Evolutionary conservation across 2,113 vertebrate species (phyloP), one percentile per base, ranked within the genome.

Genomic region (Etia nguti): DNA sequence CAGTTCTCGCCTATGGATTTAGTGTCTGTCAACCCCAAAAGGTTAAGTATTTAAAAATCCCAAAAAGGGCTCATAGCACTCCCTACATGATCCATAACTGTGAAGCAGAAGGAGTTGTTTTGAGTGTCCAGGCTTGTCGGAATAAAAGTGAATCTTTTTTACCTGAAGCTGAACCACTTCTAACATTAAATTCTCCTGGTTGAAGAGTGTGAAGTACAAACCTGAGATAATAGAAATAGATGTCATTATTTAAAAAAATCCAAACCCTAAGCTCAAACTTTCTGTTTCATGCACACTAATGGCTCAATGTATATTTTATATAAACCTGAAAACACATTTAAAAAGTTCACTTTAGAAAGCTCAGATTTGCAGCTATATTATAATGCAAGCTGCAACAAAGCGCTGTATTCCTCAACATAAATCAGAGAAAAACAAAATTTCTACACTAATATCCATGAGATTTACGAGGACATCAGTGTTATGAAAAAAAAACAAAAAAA

Each of bases 391-490:
- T 70, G 13, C 46, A 48, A 48, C 41, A 70, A 24, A 24, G 1
- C n/a, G 16, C 38, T 6, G 9, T 15, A 0, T 0, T 0, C 31
- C 38, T n/a, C 12, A 41, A 70, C 4, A 24, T 22, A 70, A 70
- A 43, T 38, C 65, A 70, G 10, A 16, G 5, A 24, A 43, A 24
- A 43, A 0, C 34, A 70, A 12, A 3, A 43, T 43, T 24, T 70
- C 9, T 70, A 36, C 43, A 26, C 4, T 43, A 4, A 43, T 43
- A 70, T 70, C n/a, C 2, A 15, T 24, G 20, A 43, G 65, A 24
- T 43, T 70, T 2, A 4, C 36, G 22, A 16, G 38, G 38, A 24
- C 38, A 6, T 16, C 38, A 26, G 6, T 26, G 22, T 73, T 1
- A 43, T 0, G 38, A 36, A 1, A 24, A 31, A 46, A 46, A 46